Base-by-base conservation (phyloP, 2,888 invertebrate species). In the Busseola fusca region DNA sequence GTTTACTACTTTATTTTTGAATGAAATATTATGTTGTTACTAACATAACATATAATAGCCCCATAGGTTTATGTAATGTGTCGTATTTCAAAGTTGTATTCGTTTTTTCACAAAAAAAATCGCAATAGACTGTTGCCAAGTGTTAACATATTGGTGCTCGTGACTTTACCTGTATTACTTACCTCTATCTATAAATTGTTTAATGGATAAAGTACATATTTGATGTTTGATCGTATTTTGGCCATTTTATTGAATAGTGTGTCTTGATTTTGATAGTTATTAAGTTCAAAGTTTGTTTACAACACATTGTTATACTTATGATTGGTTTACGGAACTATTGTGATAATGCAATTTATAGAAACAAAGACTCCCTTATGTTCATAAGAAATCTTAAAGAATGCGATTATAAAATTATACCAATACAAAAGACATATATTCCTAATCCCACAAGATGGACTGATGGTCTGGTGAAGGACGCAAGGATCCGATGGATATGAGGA, bases 211-310 rank as follows among this genome's bases (percentile, higher is more conserved):
- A 7, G 16, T 34, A 54, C 16, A 30, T 69, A 45, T 48, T 70
- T 77, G 9, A 54, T 76, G 16, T 21, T 48, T 54, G 25, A 48
- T 77, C 37, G n/a, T 25, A 18, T 40, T 50, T 56, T 30, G 5
- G 16, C 37, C 7, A 40, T 52, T 71, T 76, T 27, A 21, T 27
- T 34, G 9, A 34, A 18, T 25, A 21, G 21, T 25, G 6, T 34
- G 30, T 71, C 30, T 25, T 64, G 7, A 30, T 74, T 74, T 76
- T 34, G 5, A 3, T 34, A 34, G 1, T 34, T 10, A 68, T 21
- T 25, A 40, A 34, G 14, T 52, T 25, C 16, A 66, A 34, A n/a
- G 16, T 18, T 63, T n/a, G 18, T 30, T 30, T 30, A 56, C 7
- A 54, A 54, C 7, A 27, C 9, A 27, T 27, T 50, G 12, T 12